Evolutionary conservation across 2,113 vertebrate genomes (phyloP).

Genomic region (Austrofundulus limnaeus): DNA sequence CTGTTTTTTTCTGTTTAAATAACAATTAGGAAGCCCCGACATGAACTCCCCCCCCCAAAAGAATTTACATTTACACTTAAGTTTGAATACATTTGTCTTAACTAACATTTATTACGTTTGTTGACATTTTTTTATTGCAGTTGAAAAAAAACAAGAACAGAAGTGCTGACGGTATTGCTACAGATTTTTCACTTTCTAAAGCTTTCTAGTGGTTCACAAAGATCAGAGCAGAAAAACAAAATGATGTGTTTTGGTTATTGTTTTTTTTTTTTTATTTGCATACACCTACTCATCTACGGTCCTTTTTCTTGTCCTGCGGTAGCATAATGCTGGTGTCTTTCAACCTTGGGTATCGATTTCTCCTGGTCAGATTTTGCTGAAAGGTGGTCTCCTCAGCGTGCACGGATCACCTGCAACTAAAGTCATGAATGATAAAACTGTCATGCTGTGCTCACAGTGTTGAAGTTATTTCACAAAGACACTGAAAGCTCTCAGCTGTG

Average conservation of each 20-base stretch:
- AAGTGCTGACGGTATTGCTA: slow-evolving; percentile 81
- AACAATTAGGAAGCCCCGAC: slow-evolving; percentile 60
- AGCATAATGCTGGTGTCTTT: slow-evolving; percentile 64
- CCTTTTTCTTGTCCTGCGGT: slow-evolving; percentile 34
- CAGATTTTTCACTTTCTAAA: slow-evolving; percentile 60
- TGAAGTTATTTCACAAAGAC: slow-evolving; percentile 45
- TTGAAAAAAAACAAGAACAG: slow-evolving; percentile 74
- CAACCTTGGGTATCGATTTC: slow-evolving; percentile 19
- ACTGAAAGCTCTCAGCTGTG: slow-evolving; percentile 35
- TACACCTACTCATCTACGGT: slow-evolving; percentile 46
- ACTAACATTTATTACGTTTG: slow-evolving; percentile 71
- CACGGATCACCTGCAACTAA: slow-evolving; percentile 34
- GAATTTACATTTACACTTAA: slow-evolving; percentile 67
- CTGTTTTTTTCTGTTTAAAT: slow-evolving; percentile 30
- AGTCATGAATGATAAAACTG: slow-evolving; percentile 20
- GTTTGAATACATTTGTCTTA: slow-evolving; percentile 62
- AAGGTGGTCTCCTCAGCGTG: slow-evolving; percentile 41
- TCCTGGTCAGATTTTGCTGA: slow-evolving; percentile 12
- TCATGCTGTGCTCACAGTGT: slow-evolving; percentile 62
- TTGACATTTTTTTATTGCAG: slow-evolving; percentile 80
- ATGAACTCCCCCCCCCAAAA: slow-evolving; percentile 45
- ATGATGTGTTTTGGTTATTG: neutral
- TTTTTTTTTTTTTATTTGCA: slow-evolving; percentile 42
- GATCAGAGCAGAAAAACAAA: slow-evolving; percentile 52
- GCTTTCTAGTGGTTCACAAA: slow-evolving; percentile 36